These are phyloP conservation scores for Actenoides hombroni DNA, from an alignment of 2,113 vertebrate genomes.

Conservation along the genomic window DNA sequence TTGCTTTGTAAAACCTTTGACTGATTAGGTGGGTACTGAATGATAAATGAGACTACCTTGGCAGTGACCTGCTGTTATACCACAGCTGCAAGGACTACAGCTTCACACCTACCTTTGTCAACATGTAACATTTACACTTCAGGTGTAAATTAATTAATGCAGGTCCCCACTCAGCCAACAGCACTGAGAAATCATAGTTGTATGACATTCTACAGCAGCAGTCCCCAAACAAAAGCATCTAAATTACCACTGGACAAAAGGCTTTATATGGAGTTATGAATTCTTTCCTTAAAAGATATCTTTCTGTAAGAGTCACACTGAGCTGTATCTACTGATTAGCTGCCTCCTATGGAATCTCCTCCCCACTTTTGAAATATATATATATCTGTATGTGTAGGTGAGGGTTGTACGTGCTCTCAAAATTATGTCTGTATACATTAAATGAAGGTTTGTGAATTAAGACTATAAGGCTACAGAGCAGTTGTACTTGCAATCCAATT, in stretches of 20 bases:
- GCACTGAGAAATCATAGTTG: neutral
- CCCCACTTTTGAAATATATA: neutral
- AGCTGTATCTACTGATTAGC: neutral
- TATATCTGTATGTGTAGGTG: neutral
- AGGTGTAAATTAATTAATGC: neutral
- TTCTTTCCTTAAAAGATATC: neutral
- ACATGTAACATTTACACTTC: neutral
- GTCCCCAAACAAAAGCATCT: neutral
- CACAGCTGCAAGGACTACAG: neutral
- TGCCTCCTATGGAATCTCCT: neutral
- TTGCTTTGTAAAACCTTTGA: constrained; percentile 23
- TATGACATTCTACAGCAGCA: neutral
- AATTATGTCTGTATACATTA: neutral
- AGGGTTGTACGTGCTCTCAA: neutral
- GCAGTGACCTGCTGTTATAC: neutral
- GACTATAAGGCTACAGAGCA: neutral
- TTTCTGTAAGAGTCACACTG: neutral
- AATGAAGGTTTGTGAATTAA: neutral
- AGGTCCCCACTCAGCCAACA: neutral
- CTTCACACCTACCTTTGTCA: neutral
- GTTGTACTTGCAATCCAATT: neutral
- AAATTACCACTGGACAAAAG: neutral
- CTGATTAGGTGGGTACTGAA: neutral
- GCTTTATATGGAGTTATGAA: neutral
- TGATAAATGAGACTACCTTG: neutral